phyloP scores from a whole-genome alignment of 1,140 invertebrate species.

The Anastrepha obliqua region DNA sequence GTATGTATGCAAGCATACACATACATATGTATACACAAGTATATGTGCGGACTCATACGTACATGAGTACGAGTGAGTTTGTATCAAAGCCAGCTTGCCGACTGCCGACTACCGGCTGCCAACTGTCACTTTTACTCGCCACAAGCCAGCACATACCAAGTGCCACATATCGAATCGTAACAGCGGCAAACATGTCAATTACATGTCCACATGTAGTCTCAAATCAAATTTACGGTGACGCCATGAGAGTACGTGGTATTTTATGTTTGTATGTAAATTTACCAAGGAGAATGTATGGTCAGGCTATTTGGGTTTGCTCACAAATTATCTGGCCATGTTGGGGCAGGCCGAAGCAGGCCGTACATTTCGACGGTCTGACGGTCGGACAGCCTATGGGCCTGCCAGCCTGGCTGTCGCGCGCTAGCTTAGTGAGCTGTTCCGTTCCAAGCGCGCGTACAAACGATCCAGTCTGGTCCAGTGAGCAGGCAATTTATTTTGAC shows the following conservation, averaged over 20 bases:
- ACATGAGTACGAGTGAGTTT: background rate
- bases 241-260: background rate
- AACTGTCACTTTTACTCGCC: constrained; percentile 52
- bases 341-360: background rate
- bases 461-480: background rate
- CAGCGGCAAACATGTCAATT: constrained; percentile 52
- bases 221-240: constrained; percentile 52
- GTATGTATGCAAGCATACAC: no score
- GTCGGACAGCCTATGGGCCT: background rate
- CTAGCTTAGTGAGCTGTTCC: background rate
- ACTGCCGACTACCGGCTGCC: constrained; percentile 50
- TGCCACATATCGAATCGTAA: constrained; percentile 48
- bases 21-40: no score
- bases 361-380: background rate
- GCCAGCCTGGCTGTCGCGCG: background rate
- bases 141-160: constrained; percentile 47
- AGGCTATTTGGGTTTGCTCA: constrained; percentile 10
- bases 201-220: constrained; percentile 41
- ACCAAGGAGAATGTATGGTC: background rate
- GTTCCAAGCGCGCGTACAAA: background rate
- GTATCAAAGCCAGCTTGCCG: constrained; percentile 50
- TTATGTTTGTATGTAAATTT: constrained; percentile 27
- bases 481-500: constrained; percentile 48
- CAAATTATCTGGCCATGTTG: constrained; percentile 26
- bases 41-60: background rate